Conservation (phyloP, 2,113 vertebrate genomes). For the Lucifuga dentata region DNA sequence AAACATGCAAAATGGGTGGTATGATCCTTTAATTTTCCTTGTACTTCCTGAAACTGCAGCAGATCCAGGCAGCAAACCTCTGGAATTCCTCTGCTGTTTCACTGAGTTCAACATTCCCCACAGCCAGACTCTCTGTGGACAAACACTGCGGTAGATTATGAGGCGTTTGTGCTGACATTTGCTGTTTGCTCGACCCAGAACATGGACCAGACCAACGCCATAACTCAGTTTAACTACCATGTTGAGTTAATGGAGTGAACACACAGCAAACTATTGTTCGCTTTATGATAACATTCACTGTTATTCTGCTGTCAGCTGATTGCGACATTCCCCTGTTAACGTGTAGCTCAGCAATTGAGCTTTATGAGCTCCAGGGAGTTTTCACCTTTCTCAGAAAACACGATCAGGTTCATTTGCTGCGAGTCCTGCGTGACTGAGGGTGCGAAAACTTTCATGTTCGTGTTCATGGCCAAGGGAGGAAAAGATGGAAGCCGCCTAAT, state of each 20-base stretch:
- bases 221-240: slow-evolving; percentile 58
- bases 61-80: too few species aligned
- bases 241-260: slow-evolving; percentile 34
- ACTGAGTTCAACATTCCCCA: slow-evolving; percentile 14
- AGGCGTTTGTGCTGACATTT: slow-evolving; percentile 40
- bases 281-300: slow-evolving; percentile 29
- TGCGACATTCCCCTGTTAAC: slow-evolving; percentile 10
- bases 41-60: too few species aligned
- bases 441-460: slow-evolving; percentile 36
- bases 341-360: neutral
- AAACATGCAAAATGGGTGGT: too few species aligned
- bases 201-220: slow-evolving; percentile 28
- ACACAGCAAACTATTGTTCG: slow-evolving; percentile 37
- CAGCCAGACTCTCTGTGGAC: slow-evolving; percentile 37
- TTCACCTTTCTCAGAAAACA: slow-evolving; percentile 36
- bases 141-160: slow-evolving; percentile 31
- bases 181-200: slow-evolving; percentile 46
- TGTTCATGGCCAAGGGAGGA: slow-evolving; percentile 25
- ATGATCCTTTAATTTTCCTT: too few species aligned
- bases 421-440: slow-evolving; percentile 24
- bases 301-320: slow-evolving; percentile 45
- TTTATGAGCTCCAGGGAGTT: slow-evolving; percentile 23
- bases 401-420: slow-evolving; percentile 38
- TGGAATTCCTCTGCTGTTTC: slow-evolving; percentile 22
- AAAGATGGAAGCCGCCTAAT: slow-evolving; percentile 23